Evolutionary conservation across 1,140 invertebrate genomes (phyloP), one percentile per base, ranked within the genome.

Genomic region (Drosophila trapezifrons): DNA sequence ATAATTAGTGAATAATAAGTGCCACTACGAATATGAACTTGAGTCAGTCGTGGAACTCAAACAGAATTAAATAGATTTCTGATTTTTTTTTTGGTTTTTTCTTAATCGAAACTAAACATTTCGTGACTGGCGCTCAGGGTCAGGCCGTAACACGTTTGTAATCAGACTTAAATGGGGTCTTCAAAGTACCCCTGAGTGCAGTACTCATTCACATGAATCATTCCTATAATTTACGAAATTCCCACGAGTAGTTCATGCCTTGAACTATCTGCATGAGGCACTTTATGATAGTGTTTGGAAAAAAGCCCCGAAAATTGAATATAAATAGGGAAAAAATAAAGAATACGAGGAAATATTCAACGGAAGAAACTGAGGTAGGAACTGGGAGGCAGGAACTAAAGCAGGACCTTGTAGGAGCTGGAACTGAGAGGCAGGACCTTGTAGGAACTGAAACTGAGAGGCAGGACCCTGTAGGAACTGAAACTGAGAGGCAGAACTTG

Each of bases 1-100:
- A 64, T 64, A 64, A 65, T 65, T 65, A 35, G 62, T 60, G 27
- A 64, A 64, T 59, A 58, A 22, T 40, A 56, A 54, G 7, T 51
- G 47, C n/a, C 15, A 18, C n/a, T 52, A 17, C 32, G 17, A 43
- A 9, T 56, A 4, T 27, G 47, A 60, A 54, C 58, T 37, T 60
- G 57, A 18, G 10, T 32, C 12, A 6, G 12, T 55, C 2, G 4
- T 27, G 18, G 37, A 62, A 56, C 25, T 60, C n/a, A 25, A 62
- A 43, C 17, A 13, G 7, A 15, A 22, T 15, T 18, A 20, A 8
- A 15, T 18, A 8, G 46, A 4, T 25, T n/a, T n/a, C n/a, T n/a
- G n/a, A 25, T 9, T 12, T n/a, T 17, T 29, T 51, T 29, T 8
- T 29, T 9, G 27, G 9, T 32, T 8, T 51, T 51, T 4, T 12